These are phyloP conservation scores for Phania funesta DNA, from an alignment of 2,888 invertebrate species.

Conservation along the genomic window DNA sequence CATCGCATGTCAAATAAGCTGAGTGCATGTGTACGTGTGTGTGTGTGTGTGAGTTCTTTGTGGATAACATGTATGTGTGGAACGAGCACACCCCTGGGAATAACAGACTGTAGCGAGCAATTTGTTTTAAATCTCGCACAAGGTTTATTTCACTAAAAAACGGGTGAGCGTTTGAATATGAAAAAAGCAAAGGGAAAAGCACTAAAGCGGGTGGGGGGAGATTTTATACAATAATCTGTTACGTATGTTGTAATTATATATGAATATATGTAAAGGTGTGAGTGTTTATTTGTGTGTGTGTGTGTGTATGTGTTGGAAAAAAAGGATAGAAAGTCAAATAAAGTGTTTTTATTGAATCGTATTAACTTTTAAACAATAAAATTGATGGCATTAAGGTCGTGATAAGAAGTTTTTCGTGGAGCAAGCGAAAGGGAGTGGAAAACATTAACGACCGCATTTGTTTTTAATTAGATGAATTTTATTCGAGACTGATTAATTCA, in stretches of 20 bases:
- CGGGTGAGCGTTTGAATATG: conserved; percentile 52
- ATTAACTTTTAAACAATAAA: conserved; percentile 66
- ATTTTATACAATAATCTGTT: conserved; percentile 65
- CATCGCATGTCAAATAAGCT: conserved; percentile 61
- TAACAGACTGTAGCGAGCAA: conserved; percentile 50
- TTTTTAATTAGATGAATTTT: conserved; percentile 57
- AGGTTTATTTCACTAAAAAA: conserved; percentile 58
- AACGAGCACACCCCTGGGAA: conserved; percentile 66
- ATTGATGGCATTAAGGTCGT: conserved; percentile 62
- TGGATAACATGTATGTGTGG: conserved; percentile 44
- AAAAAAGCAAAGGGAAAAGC: not conserved
- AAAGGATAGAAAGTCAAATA: conserved; percentile 55
- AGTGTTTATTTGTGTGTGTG: not conserved
- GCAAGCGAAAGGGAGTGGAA: not conserved
- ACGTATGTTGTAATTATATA: conserved; percentile 60
- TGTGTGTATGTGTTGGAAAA: not conserved
- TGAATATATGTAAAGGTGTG: conserved; percentile 6
- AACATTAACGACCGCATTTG: conserved; percentile 1
- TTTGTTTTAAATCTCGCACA: conserved; percentile 62
- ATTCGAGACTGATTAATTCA: conserved; percentile 45
- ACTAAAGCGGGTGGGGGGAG: conserved; percentile 37
- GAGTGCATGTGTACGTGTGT: not conserved
- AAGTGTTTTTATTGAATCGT: conserved; percentile 65
- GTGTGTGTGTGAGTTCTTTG: conserved; percentile 21
- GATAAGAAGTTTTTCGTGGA: conserved; percentile 44